Evolutionary conservation across 2,888 invertebrate species (phyloP).

Genomic region (Selenia dentaria): DNA sequence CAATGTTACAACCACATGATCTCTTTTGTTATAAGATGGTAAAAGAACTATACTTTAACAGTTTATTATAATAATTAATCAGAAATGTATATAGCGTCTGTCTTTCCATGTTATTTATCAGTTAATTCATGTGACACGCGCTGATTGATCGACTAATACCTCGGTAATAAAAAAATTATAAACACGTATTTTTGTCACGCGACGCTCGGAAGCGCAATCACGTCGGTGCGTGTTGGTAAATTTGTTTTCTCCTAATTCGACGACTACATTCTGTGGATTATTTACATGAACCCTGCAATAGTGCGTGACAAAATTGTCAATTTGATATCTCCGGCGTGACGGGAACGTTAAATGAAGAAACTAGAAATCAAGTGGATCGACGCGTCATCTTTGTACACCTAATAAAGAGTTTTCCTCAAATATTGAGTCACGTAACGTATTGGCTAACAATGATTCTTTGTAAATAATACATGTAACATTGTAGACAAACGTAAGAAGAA

Average conservation of each 20-base stretch:
- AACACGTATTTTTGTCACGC: no score
- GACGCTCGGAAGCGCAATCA: constrained; percentile 26
- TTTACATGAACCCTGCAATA: constrained; percentile 46
- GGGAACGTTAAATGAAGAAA: constrained; percentile 40
- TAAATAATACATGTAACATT: neutral
- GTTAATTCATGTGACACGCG: no score
- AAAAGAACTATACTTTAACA: no score
- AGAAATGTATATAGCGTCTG: no score
- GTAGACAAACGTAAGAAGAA: no score
- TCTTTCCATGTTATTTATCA: no score
- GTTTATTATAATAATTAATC: no score
- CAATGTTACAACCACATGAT: no score
- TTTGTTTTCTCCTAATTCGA: constrained; percentile 52
- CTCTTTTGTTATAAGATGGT: no score
- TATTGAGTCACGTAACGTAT: neutral
- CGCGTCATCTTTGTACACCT: constrained; percentile 4
- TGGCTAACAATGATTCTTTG: neutral
- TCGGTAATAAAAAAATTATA: no score
- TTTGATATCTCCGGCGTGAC: constrained; percentile 43
- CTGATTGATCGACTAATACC: no score
- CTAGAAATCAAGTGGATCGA: constrained; percentile 49
- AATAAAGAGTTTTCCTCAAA: neutral
- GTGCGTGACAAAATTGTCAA: constrained; percentile 48
- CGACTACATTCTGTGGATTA: constrained; percentile 42
- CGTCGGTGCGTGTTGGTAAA: constrained; percentile 34